Conservation (phyloP, 2,113 vertebrate species). For the Phalacrocorax carbo region DNA sequence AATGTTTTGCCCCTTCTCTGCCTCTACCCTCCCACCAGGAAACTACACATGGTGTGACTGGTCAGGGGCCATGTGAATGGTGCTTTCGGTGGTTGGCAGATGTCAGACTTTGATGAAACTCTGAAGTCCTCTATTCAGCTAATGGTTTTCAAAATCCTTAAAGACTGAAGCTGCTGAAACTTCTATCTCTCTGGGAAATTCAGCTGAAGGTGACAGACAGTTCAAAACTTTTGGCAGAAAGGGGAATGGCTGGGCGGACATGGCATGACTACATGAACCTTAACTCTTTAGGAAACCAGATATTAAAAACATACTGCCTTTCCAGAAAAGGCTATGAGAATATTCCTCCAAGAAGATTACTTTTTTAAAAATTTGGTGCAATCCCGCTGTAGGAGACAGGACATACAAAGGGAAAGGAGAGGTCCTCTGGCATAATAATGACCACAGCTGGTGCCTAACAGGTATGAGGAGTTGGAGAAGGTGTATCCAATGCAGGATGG, state of each 20-base stretch:
- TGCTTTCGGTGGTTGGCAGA: fast-evolving
- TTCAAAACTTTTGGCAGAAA: not conserved
- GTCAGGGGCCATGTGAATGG: not conserved
- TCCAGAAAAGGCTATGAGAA: not conserved
- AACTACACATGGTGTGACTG: not conserved
- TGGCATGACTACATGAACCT: not conserved
- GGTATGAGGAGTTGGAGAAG: not conserved
- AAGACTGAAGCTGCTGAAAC: not conserved
- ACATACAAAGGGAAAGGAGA: not conserved
- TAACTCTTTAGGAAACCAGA: not conserved
- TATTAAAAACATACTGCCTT: not conserved
- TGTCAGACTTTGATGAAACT: not conserved
- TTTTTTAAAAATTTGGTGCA: not conserved
- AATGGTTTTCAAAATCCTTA: not conserved
- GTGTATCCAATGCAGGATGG: not conserved
- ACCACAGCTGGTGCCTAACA: not conserved
- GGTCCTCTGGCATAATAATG: not conserved
- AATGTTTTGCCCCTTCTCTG: not conserved
- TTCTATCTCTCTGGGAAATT: not conserved
- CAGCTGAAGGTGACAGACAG: not conserved
- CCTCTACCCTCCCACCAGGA: not conserved
- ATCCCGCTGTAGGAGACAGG: not conserved
- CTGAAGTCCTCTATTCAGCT: not conserved
- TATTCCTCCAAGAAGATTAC: not conserved
- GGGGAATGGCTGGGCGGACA: not conserved